Evolutionary conservation across 2,888 invertebrate genomes (phyloP).

Genomic region (Heliconius charithonia): DNA sequence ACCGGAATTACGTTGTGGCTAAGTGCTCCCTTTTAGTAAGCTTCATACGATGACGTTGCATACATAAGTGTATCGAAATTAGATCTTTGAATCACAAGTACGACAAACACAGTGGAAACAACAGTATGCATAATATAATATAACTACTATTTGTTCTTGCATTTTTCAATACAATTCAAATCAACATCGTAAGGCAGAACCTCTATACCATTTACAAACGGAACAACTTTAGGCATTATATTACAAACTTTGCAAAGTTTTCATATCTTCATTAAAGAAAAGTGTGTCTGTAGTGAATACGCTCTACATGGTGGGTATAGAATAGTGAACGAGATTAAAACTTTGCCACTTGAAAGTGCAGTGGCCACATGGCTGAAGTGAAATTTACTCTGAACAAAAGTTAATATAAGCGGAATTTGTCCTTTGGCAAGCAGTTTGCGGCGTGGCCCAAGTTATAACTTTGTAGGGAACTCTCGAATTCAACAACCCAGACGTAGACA

Average conservation of each 20-base stretch:
- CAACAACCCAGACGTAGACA: constrained; percentile 47
- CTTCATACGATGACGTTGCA: constrained; percentile 44
- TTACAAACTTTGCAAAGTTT: constrained; percentile 47
- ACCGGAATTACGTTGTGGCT: constrained; percentile 74
- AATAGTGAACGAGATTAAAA: constrained; percentile 74
- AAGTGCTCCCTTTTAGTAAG: constrained; percentile 67
- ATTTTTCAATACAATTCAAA: neutral
- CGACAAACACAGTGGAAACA: neutral
- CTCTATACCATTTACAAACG: constrained; percentile 5
- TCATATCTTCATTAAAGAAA: constrained; percentile 53
- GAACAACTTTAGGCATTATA: constrained; percentile 28
- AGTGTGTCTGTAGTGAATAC: constrained; percentile 49
- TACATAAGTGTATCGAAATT: constrained; percentile 39
- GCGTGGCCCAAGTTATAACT: constrained; percentile 62
- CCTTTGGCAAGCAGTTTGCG: constrained; percentile 71
- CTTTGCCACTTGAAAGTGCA: constrained; percentile 78
- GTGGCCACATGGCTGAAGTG: constrained; percentile 73
- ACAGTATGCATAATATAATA: neutral
- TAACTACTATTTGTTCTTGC: neutral
- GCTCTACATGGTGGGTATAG: constrained; percentile 55
- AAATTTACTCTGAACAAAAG: constrained; percentile 79
- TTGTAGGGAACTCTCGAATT: constrained; percentile 58
- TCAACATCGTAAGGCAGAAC: neutral
- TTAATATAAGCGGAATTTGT: constrained; percentile 82
- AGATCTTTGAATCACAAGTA: constrained; percentile 18